Conservation (phyloP, 2,888 invertebrate genomes). For the Cryptophagus acutangulus region DNA sequence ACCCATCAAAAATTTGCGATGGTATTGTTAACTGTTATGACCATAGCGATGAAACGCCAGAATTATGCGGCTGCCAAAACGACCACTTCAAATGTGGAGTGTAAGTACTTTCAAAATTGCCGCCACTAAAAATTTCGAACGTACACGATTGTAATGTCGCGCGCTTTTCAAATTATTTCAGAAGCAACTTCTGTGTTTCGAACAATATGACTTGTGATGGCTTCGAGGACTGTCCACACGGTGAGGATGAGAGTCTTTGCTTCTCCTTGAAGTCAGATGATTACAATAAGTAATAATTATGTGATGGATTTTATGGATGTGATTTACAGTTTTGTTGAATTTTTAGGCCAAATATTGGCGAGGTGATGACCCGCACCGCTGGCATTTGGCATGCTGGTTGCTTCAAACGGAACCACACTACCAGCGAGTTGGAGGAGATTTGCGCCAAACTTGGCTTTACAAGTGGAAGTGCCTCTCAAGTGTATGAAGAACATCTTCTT, state of each 20-base stretch:
- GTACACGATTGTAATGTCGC: background rate
- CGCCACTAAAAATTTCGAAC: background rate
- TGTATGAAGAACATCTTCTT: conserved; percentile 22
- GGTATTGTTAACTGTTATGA: conserved; percentile 72
- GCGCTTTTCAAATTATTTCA: too few relatives aligned
- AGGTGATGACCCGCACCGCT: conserved; percentile 60
- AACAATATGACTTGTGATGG: conserved; percentile 74
- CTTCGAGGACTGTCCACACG: conserved; percentile 65
- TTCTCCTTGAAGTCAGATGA: conserved; percentile 51
- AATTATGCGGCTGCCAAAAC: conserved; percentile 58
- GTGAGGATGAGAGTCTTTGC: conserved; percentile 68
- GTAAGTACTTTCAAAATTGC: conserved; percentile 43
- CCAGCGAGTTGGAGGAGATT: conserved; percentile 54
- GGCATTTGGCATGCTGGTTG: conserved; percentile 73
- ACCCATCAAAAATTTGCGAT: conserved; percentile 69
- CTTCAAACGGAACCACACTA: conserved; percentile 53
- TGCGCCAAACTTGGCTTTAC: conserved; percentile 60
- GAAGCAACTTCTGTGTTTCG: conserved; percentile 59
- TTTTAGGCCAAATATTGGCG: conserved; percentile 52
- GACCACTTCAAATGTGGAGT: conserved; percentile 51
- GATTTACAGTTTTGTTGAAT: background rate
- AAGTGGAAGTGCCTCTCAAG: conserved; percentile 50
- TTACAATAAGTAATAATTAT: conserved; percentile 1
- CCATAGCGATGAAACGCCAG: conserved; percentile 68
- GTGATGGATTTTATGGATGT: background rate